Base-by-base conservation (phyloP, 2,113 vertebrate species). In the Catharus minimus region DNA sequence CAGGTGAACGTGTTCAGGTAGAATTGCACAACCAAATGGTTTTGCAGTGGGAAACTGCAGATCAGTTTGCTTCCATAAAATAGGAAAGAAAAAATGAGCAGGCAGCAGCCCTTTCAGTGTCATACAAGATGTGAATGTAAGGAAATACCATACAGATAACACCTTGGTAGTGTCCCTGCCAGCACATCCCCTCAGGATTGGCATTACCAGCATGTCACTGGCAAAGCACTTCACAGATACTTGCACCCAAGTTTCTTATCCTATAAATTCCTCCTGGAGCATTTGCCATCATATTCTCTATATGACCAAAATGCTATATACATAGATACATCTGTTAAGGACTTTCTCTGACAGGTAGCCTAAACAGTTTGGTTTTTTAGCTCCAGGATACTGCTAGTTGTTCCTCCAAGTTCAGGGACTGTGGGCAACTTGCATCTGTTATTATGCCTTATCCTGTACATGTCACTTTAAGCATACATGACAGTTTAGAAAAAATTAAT, bases 1-100 rank as follows among this genome's bases (percentile, higher is more conserved):
- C 22, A 26, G 20, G 4, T n/a, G 38, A 65, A 86, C 11, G 1
- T 0, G 0, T 50, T 82, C 65, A 24, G 62, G n/a, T 47, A 60
- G n/a, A 88, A 65, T 39, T 46, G 41, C 38, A 33, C 39, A 85
- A 55, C 9, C 4, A 56, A 36, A 33, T 12, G 7, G 41, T 60
- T 50, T 68, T 86, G 61, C 72, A 85, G 53, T 47, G 39, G 36
- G 66, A 67, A 82, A 36, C 17, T 50, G 33, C 62, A 83, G 17
- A 86, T 43, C 57, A 44, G 43, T 91, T 82, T 86, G 32, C 41
- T 86, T 74, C 49, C 33, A 27, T 30, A 43, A 21, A 67, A 55
- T 10, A 85, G 33, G 20, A 4, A 6, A 27, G 46, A 47, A 49
- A 27, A 7, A n/a, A 88, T 8, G 26, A 77, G 16, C 33, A 53